Conservation (phyloP, 1,140 invertebrate species). For the Sweltsa coloradensis region DNA sequence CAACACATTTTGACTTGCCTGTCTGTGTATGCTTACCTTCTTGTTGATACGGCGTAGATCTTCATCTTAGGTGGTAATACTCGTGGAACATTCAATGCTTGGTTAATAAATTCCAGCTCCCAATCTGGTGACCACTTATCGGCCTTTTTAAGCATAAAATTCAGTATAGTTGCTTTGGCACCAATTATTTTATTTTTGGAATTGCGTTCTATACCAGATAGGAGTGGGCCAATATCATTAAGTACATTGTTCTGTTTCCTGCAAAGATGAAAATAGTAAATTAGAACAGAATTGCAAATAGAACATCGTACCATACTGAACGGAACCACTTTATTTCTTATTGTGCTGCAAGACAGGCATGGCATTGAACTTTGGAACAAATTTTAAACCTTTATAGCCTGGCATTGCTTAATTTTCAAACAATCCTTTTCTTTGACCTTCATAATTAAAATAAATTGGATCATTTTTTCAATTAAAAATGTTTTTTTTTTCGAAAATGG, state of each 20-base stretch:
- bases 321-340: no score
- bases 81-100: constrained; percentile 23
- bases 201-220: constrained; percentile 26
- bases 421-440: neutral
- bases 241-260: constrained; percentile 23
- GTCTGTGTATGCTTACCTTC: constrained; percentile 19
- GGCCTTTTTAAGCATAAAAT: constrained; percentile 30
- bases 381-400: neutral
- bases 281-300: no score
- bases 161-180: constrained; percentile 30
- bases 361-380: neutral
- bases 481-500: no score
- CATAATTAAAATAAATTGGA: neutral
- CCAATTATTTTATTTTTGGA: constrained; percentile 20
- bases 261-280: constrained; percentile 4
- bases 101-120: constrained; percentile 31
- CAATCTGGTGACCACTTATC: constrained; percentile 23
- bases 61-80: constrained; percentile 28
- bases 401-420: neutral
- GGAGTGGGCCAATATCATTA: constrained; percentile 22
- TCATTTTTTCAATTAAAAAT: no score
- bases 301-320: no score
- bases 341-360: neutral
- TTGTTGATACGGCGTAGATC: constrained; percentile 27
- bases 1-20: no score